Evolutionary conservation across 2,888 invertebrate genomes (phyloP).

Genomic region (Cryptosula pallasiana): DNA sequence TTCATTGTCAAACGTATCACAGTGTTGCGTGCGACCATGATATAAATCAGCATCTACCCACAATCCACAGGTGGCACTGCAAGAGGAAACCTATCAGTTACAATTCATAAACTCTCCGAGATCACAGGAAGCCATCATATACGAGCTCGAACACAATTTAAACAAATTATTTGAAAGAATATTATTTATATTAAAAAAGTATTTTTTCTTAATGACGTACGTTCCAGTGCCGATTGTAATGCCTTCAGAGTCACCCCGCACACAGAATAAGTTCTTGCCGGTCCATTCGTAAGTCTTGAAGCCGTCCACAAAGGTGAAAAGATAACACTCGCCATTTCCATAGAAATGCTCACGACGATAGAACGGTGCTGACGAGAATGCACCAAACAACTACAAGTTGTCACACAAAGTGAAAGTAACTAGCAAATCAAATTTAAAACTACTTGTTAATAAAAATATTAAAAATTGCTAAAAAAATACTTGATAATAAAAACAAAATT

Average conservation of each 20-base stretch:
- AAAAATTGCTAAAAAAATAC: no score
- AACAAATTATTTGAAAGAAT: no score
- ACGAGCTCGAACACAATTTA: no score
- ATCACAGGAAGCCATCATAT: no score
- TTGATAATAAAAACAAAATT: no score
- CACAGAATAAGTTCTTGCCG: constrained; percentile 95
- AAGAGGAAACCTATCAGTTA: no score
- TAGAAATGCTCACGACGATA: constrained; percentile 94
- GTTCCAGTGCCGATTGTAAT: constrained; percentile 89
- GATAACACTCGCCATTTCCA: constrained; percentile 89
- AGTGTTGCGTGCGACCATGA: constrained; percentile 87
- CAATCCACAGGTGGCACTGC: constrained; percentile 89
- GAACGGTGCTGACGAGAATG: constrained; percentile 83
- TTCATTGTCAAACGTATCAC: constrained; percentile 94
- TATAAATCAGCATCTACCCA: constrained; percentile 97
- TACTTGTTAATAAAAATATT: no score
- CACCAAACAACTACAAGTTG: constrained; percentile 81
- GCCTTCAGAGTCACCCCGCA: constrained; percentile 91
- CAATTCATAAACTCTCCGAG: no score
- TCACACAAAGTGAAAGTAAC: no score
- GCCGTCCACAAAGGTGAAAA: constrained; percentile 66
- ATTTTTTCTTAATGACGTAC: no score
- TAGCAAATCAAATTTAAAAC: no score
- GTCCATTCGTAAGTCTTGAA: constrained; percentile 94
- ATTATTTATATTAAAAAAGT: no score